Evolutionary conservation across 1,140 invertebrate species (phyloP), one percentile per base, ranked within the genome.

Genomic region (Helicoverpa armigera): DNA sequence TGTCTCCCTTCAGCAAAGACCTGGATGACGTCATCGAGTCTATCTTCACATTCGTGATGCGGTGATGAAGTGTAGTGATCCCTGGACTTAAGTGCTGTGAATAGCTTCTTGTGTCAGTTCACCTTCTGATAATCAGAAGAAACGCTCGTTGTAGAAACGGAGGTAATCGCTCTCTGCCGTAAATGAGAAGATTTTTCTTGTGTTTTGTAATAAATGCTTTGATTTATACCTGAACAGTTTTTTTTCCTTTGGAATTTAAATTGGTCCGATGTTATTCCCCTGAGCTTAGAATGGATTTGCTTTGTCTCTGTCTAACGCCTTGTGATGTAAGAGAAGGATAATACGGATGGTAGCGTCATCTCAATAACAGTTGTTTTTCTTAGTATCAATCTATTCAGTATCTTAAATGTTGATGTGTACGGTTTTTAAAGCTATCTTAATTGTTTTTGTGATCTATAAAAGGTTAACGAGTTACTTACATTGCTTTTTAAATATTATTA

Each of bases 1-100:
- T 94, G 43, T 95, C 94, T 0, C 94, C 94, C 2, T 94, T 95
- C 85, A 94, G 91, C 85, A 93, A 93, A 83, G 90, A 94, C 50
- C 79, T 95, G 86, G 92, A 95, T 86, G 92, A 94, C 69, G 92
- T 95, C 48, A 93, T 95, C 54, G 92, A 95, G 63, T 93, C 92
- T 0, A 92, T 95, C 79, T 95, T 95, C 83, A 89, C 91, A 23
- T 95, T 95, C 79, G 92, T 94, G 69, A 94, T 94, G 92, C 93
- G 92, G 69, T 94, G 92, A 91, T 18, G 50, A 60, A 81, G 13
- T 43, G 50, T 53, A 63, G 73, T 63, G 74, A 79, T 67, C 60
- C 29, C 78, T 82, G 86, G 86, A 79, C 82, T 81, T 81, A 31
- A 80, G 80, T 87, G 83, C 70, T 84, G 82, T 83, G 80, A 84